Percentiles rank a stretch among this genome's conserved stretches.
phyloP scores from a whole-genome alignment of 1,140 invertebrate genomes.

The Gonatopus flavifemur region DNA sequence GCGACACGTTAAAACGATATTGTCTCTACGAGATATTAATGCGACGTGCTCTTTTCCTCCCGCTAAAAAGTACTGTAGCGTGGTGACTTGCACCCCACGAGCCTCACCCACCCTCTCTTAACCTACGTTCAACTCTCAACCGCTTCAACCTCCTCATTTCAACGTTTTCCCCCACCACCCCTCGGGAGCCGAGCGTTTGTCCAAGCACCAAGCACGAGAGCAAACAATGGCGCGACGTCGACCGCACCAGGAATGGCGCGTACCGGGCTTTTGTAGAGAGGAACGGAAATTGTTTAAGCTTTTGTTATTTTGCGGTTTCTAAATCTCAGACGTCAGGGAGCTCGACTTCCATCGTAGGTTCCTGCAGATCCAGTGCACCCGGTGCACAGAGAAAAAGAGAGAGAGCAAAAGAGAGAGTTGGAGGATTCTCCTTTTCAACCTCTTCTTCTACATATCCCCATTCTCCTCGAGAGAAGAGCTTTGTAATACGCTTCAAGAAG shows the following conservation, averaged over 20 bases:
- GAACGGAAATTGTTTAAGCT: slow-evolving; percentile 46
- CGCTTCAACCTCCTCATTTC: no score
- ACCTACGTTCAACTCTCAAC: no score
- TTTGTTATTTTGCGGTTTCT: slow-evolving; percentile 50
- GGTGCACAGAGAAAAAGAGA: neutral
- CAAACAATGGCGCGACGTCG: slow-evolving; percentile 37
- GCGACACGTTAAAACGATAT: slow-evolving; percentile 42
- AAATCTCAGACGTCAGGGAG: slow-evolving; percentile 43
- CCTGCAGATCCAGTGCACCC: neutral
- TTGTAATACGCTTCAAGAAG: no score
- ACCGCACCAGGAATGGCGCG: slow-evolving; percentile 22
- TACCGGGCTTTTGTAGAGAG: slow-evolving; percentile 34
- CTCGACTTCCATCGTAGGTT: slow-evolving; percentile 1
- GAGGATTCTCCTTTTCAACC: no score
- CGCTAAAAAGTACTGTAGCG: no score
- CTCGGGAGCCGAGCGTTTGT: slow-evolving; percentile 6
- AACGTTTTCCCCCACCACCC: neutral
- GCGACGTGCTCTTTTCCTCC: slow-evolving; percentile 12
- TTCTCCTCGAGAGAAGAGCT: no score
- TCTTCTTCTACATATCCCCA: no score
- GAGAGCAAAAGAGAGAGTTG: neutral
- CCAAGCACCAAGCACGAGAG: slow-evolving; percentile 12
- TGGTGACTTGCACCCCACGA: slow-evolving; percentile 5
- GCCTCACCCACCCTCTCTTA: slow-evolving; percentile 1
- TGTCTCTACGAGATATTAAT: slow-evolving; percentile 40